phyloP scores from a whole-genome alignment of 2,113 vertebrate species.

The Mustelus asterias region DNA sequence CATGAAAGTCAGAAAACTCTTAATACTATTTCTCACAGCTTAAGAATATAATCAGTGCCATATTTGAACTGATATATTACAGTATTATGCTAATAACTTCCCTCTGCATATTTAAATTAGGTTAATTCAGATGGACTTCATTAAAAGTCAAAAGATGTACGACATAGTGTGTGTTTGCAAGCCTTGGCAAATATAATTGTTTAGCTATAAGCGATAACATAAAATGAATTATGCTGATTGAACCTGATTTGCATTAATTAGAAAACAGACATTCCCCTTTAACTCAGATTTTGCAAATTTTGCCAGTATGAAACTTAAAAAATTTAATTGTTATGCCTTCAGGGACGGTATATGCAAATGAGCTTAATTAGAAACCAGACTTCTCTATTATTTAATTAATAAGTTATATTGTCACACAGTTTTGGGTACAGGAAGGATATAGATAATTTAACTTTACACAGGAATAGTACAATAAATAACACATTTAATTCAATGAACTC shows the following conservation, averaged over 20 bases:
- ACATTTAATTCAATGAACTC: not conserved
- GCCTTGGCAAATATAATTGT: constrained; percentile 14
- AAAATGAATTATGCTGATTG: constrained; percentile 33
- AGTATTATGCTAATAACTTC: not conserved
- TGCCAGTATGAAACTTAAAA: constrained; percentile 7
- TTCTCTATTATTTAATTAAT: constrained; percentile 35
- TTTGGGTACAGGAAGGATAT: not conserved
- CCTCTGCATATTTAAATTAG: not conserved
- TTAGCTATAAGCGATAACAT: constrained; percentile 35
- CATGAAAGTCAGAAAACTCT: not conserved
- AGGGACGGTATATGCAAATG: constrained; percentile 34
- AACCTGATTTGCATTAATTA: constrained; percentile 31
- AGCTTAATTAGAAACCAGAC: constrained; percentile 30
- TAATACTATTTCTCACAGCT: not conserved
- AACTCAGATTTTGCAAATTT: constrained; percentile 14
- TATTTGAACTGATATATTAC: not conserved
- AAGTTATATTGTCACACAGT: not conserved
- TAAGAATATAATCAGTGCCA: not conserved
- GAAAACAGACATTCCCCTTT: constrained; percentile 15
- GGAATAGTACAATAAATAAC: constrained; percentile 24
- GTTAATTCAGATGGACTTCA: constrained; percentile 28
- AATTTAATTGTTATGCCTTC: constrained; percentile 14
- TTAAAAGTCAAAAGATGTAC: constrained; percentile 23
- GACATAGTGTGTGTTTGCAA: constrained; percentile 5
- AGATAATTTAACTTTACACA: not conserved